Evolutionary conservation across 2,888 invertebrate genomes (phyloP).

Genomic region (Tribolium freemani): DNA sequence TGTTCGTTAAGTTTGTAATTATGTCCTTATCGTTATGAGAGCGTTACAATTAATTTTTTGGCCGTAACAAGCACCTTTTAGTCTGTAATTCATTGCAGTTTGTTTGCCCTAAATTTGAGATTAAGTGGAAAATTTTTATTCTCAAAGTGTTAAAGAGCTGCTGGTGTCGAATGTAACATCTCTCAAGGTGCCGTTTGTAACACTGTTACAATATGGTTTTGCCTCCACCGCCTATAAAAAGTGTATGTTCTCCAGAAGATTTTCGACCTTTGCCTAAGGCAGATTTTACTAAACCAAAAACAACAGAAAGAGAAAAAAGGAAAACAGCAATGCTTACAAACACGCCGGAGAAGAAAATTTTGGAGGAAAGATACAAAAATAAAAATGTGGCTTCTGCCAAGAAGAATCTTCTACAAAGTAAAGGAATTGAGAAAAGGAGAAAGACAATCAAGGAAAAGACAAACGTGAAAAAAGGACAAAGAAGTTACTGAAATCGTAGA

Average conservation of each 20-base stretch:
- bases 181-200: too few relatives aligned
- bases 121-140: too few relatives aligned
- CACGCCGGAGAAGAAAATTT: background rate
- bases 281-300: background rate
- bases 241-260: background rate
- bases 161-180: too few relatives aligned
- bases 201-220: too few relatives aligned
- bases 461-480: background rate
- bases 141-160: too few relatives aligned
- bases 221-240: background rate
- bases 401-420: background rate
- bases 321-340: background rate
- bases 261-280: background rate
- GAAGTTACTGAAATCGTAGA: background rate
- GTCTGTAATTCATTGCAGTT: too few relatives aligned
- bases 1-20: too few relatives aligned
- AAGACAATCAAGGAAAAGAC: background rate
- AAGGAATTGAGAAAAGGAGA: background rate
- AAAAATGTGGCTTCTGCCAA: too few relatives aligned
- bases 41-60: too few relatives aligned
- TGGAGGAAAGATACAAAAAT: background rate
- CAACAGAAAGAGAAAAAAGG: background rate
- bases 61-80: too few relatives aligned
- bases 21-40: too few relatives aligned
- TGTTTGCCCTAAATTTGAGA: too few relatives aligned